These are phyloP conservation scores for Didymodactylos carnosus DNA, from an alignment of 2,888 invertebrate species.

Conservation along the genomic window DNA sequence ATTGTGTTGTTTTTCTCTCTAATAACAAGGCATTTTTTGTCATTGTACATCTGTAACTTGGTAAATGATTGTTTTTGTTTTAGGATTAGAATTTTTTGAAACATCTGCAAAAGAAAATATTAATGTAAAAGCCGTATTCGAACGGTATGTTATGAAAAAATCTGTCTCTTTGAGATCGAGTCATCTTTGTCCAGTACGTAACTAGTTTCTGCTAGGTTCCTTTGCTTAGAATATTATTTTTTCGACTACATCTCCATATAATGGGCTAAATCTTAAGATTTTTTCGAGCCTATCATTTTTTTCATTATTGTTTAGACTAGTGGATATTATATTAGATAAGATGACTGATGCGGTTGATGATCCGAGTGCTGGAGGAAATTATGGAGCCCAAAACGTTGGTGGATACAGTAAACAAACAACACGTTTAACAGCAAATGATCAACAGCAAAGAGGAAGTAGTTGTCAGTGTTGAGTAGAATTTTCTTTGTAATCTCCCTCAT, in stretches of 20 bases:
- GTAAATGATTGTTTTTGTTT: slow-evolving; percentile 13
- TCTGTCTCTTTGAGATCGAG: neutral
- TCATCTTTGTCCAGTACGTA: neutral
- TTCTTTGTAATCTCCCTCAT: too few relatives aligned
- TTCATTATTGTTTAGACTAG: too few relatives aligned
- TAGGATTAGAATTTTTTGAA: slow-evolving; percentile 90
- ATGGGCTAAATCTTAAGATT: too few relatives aligned
- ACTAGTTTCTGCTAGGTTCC: neutral
- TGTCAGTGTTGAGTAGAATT: slow-evolving; percentile 1
- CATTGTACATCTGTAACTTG: neutral
- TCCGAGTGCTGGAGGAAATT: neutral
- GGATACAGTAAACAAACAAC: slow-evolving; percentile 1
- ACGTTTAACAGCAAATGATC: neutral
- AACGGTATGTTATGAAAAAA: slow-evolving; percentile 43
- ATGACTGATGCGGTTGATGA: slow-evolving; percentile 2
- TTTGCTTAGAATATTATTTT: neutral
- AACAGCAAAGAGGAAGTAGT: neutral
- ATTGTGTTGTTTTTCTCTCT: too few relatives aligned
- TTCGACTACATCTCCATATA: too few relatives aligned
- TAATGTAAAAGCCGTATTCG: slow-evolving; percentile 87
- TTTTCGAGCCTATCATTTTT: too few relatives aligned
- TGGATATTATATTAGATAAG: slow-evolving; percentile 14
- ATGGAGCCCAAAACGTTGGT: neutral
- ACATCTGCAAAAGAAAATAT: slow-evolving; percentile 99
- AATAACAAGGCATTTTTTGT: too few relatives aligned